These are phyloP conservation scores for Dasyprocta punctata DNA, from an alignment of 2,113 vertebrate genomes.

Conservation along the genomic window DNA sequence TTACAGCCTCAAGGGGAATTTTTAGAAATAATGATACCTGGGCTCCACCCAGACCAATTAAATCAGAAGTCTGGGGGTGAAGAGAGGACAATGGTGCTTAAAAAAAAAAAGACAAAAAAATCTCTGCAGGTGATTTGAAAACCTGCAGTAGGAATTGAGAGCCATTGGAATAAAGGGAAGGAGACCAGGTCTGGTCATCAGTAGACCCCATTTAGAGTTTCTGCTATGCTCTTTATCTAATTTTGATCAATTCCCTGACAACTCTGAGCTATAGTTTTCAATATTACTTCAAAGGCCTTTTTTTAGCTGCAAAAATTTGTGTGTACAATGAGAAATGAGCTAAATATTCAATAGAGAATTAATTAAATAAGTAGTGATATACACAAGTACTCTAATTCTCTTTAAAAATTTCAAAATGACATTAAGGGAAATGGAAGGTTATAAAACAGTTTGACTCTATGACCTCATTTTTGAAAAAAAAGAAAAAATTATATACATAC, in stretches of 20 bases:
- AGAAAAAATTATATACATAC: background rate
- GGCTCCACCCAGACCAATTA: no score
- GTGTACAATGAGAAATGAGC: background rate
- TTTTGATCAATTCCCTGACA: slow-evolving; percentile 1
- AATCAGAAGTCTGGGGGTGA: no score
- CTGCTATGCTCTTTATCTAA: background rate
- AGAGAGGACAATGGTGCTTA: no score
- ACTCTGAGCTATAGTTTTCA: background rate
- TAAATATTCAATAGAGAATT: slow-evolving; percentile 3
- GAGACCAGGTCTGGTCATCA: no score
- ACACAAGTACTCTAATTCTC: background rate
- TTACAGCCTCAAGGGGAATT: no score
- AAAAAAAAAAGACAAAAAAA: no score
- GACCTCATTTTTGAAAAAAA: slow-evolving; percentile 40
- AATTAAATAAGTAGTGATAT: slow-evolving; percentile 4
- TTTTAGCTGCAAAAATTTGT: background rate
- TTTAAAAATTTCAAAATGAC: background rate
- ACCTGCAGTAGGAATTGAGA: no score
- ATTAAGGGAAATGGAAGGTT: slow-evolving; percentile 20
- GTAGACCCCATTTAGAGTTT: no score
- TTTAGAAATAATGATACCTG: no score
- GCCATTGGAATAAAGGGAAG: no score
- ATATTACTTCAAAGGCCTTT: background rate
- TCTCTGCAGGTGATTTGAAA: no score
- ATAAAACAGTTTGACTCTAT: slow-evolving; percentile 27